Evolutionary conservation across 2,113 vertebrate species (phyloP).

Genomic region (mouse (Mus musculus)): DNA sequence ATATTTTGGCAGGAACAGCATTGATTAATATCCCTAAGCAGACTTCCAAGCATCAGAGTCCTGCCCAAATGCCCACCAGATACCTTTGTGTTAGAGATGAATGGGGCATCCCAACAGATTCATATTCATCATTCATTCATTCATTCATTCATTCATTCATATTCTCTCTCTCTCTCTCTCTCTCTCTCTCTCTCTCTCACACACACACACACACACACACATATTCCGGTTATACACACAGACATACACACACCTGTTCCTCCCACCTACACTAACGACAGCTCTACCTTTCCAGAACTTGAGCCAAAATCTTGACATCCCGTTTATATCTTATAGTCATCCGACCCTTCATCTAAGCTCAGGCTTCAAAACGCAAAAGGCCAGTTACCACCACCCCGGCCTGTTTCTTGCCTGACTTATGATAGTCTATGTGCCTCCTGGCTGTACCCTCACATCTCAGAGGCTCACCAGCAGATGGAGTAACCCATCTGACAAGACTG

Average conservation of each 20-base stretch:
- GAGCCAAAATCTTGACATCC: constrained; percentile 19
- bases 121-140: too few species aligned
- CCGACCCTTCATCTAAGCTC: not conserved
- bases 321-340: not conserved
- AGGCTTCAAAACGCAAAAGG: not conserved
- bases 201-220: too few species aligned
- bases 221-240: not conserved
- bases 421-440: not conserved
- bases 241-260: not conserved
- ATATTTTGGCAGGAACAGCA: not conserved
- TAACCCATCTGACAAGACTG: not conserved
- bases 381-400: not conserved
- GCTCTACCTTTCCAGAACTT: not conserved
- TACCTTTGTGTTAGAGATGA: not conserved
- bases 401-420: not conserved
- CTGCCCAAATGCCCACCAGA: not conserved
- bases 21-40: constrained; percentile 19
- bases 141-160: too few species aligned
- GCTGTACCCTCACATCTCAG: not conserved
- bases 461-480: not conserved
- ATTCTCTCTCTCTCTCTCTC: too few species aligned
- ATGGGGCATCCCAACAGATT: constrained; percentile 5
- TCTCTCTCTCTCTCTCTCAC: too few species aligned
- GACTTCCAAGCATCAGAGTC: constrained; percentile 14
- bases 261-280: not conserved